phyloP scores from a whole-genome alignment of 2,888 invertebrate genomes.

The Chloroclysta siterata region DNA sequence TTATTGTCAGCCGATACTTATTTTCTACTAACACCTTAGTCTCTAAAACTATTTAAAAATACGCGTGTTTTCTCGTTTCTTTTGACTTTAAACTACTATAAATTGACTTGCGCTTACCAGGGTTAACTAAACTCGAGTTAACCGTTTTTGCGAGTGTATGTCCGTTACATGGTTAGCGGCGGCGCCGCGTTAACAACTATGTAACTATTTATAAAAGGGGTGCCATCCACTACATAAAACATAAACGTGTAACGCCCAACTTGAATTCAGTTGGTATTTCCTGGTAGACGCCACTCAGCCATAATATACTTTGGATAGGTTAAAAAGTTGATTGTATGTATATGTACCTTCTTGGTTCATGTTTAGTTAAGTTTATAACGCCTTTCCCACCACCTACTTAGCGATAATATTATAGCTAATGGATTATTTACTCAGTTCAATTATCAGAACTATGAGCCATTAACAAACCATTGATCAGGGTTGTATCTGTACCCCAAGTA shows the following conservation, averaged over 20 bases:
- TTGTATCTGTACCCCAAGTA: no score
- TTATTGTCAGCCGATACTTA: conserved; percentile 31
- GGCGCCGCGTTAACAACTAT: background rate
- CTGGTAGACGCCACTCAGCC: background rate
- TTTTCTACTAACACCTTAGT: conserved; percentile 25
- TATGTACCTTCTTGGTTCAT: conserved; percentile 45
- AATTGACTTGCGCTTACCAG: background rate
- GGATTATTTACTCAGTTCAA: background rate
- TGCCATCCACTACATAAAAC: background rate
- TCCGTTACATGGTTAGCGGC: no score
- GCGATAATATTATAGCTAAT: background rate
- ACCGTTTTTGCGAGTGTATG: background rate
- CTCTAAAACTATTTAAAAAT: conserved; percentile 22
- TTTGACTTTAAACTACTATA: conserved; percentile 8
- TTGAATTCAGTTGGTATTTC: background rate
- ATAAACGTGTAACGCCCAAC: background rate
- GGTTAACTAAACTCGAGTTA: background rate
- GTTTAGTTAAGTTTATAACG: conserved; percentile 55
- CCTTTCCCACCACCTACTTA: conserved; percentile 5
- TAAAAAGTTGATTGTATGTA: conserved; percentile 11
- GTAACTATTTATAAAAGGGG: background rate
- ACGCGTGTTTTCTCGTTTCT: conserved; percentile 25
- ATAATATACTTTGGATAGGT: conserved; percentile 11
- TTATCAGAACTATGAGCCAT: background rate
- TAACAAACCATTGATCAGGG: background rate